Conservation (phyloP, 1,140 invertebrate genomes). For the Trachelipus rathkii region DNA sequence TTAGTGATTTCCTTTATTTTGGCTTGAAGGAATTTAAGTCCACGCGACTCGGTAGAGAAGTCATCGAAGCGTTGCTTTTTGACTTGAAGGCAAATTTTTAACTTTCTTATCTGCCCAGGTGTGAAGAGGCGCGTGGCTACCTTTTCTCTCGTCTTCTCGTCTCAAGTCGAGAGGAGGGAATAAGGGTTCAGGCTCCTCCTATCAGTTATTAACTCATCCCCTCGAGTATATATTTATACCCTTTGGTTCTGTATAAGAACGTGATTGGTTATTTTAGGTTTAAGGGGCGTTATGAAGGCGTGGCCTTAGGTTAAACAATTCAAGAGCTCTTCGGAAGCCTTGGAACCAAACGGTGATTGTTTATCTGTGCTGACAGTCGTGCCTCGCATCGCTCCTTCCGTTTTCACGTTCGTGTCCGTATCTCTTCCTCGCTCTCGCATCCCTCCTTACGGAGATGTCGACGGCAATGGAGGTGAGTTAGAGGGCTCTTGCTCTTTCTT, state of each 20-base stretch:
- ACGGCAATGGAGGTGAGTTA: constrained; percentile 5
- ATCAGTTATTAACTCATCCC: not conserved
- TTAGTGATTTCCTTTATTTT: not conserved
- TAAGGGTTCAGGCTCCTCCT: not conserved
- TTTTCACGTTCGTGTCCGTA: not conserved
- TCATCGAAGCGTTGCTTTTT: not conserved
- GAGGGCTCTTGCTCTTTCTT: not conserved
- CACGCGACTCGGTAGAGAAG: not conserved
- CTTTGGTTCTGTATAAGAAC: not conserved
- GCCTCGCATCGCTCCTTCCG: not conserved
- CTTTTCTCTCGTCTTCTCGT: not conserved
- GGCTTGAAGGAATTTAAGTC: not conserved
- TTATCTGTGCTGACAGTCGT: not conserved
- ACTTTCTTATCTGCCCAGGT: constrained; percentile 11
- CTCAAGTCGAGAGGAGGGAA: not conserved
- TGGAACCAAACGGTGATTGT: constrained; percentile 11
- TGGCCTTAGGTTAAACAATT: not conserved
- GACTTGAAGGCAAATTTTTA: constrained; percentile 7
- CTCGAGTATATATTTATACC: not conserved
- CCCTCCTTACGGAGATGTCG: constrained; percentile 4
- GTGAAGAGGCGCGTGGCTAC: constrained; percentile 9
- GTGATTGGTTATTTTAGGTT: not conserved
- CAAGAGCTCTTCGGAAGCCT: not conserved
- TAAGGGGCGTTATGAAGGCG: not conserved
- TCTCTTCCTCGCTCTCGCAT: not conserved